Evolutionary conservation across 2,888 invertebrate species (phyloP).

Genomic region (Agrochola macilenta): DNA sequence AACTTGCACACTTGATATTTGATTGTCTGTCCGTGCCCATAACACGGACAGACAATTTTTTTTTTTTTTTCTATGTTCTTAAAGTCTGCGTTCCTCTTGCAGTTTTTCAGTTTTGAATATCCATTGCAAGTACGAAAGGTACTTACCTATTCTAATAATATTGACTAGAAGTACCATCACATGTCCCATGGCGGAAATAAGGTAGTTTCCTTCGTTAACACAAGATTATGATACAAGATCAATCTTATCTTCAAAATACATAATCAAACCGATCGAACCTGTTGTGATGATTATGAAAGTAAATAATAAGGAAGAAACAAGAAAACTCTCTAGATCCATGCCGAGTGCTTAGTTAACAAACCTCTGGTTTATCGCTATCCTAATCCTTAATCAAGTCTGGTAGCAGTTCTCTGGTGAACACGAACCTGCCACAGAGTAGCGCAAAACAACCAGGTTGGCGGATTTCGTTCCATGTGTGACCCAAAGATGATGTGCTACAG

Average conservation of each 20-base stretch:
- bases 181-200: not conserved
- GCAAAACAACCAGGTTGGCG: not conserved
- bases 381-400: not conserved
- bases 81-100: not conserved
- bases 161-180: not conserved
- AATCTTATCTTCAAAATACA: not conserved
- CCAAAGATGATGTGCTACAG: not conserved
- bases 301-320: not conserved
- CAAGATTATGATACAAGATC: not conserved
- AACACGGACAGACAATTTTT: not conserved
- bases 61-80: not conserved
- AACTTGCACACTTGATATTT: constrained; percentile 8
- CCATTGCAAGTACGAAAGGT: not conserved
- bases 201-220: not conserved
- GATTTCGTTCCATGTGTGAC: not conserved
- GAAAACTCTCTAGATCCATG: not conserved
- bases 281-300: not conserved
- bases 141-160: not conserved
- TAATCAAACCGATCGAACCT: not conserved
- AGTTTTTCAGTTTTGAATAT: not conserved
- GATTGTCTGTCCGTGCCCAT: no score
- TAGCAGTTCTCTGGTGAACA: not conserved
- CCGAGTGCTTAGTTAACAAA: not conserved
- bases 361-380: not conserved
- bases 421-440: not conserved